Evolutionary conservation across 2,113 vertebrate genomes (phyloP).

Genomic region (Corynorhinus townsendii): DNA sequence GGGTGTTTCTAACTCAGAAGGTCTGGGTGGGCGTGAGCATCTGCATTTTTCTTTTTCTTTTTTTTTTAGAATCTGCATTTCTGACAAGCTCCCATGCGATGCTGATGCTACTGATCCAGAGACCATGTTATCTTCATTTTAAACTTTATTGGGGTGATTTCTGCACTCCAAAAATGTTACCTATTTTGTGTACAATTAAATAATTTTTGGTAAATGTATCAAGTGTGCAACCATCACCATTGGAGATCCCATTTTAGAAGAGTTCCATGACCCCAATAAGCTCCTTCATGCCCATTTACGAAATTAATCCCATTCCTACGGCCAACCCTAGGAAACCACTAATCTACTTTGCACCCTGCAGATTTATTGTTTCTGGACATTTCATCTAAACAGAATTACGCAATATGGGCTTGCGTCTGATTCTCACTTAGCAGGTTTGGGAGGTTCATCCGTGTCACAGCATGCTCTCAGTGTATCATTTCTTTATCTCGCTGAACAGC

Average conservation of each 20-base stretch:
- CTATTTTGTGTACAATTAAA: not conserved
- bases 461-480: fast-evolving
- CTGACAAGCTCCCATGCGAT: not conserved
- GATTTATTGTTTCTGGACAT: not conserved
- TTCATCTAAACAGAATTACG: not conserved
- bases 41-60: not conserved
- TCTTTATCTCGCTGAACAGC: not conserved
- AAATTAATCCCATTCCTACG: not conserved
- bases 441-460: not conserved
- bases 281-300: not conserved
- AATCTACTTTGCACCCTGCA: not conserved
- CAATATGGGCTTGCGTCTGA: not conserved
- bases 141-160: not conserved
- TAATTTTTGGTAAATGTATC: not conserved
- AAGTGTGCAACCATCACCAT: not conserved
- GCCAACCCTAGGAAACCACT: not conserved
- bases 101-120: not conserved
- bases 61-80: not conserved
- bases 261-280: not conserved
- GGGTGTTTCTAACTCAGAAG: not conserved
- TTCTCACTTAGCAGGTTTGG: not conserved
- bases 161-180: not conserved
- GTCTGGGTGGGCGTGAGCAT: not conserved
- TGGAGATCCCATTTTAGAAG: not conserved
- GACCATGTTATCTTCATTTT: not conserved